These are phyloP conservation scores for Apostichopus japonicus DNA, from an alignment of 35 echinoderm and acorn worm genomes.

Conservation along the genomic window DNA sequence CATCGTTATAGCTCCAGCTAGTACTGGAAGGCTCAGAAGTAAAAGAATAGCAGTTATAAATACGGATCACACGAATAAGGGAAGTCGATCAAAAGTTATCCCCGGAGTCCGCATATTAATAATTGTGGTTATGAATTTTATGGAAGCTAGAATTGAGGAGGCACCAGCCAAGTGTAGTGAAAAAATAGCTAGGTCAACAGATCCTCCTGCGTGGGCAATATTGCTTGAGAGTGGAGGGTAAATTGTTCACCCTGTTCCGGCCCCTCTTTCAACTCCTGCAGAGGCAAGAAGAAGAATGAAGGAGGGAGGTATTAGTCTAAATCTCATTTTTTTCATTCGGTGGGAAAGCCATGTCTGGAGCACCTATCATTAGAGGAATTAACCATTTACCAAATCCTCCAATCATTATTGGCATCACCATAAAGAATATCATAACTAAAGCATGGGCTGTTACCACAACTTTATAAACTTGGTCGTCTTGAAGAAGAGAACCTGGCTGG, in stretches of 20 bases:
- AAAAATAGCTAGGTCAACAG: conserved; percentile 76
- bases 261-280: conserved; percentile 71
- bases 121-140: conserved; percentile 81
- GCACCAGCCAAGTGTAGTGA: conserved; percentile 71
- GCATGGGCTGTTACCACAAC: conserved; percentile 83
- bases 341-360: conserved; percentile 86
- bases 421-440: conserved; percentile 83
- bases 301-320: conserved; percentile 76
- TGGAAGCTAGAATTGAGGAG: conserved; percentile 83
- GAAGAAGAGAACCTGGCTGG: conserved; percentile 67
- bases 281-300: conserved; percentile 72
- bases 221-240: conserved; percentile 73
- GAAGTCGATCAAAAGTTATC: conserved; percentile 58
- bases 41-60: conserved; percentile 71
- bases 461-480: conserved; percentile 83
- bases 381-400: conserved; percentile 87
- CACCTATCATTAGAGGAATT: conserved; percentile 76
- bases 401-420: conserved; percentile 91
- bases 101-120: conserved; percentile 78
- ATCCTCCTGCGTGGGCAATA: conserved; percentile 69
- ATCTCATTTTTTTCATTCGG: conserved; percentile 89
- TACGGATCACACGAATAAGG: conserved; percentile 74
- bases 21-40: conserved; percentile 57
- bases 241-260: conserved; percentile 73
- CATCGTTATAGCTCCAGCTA: conserved; percentile 84